Evolutionary conservation across 1,140 invertebrate genomes (phyloP), one percentile per base, ranked within the genome.

Genomic region (Meloidogyne hapla): DNA sequence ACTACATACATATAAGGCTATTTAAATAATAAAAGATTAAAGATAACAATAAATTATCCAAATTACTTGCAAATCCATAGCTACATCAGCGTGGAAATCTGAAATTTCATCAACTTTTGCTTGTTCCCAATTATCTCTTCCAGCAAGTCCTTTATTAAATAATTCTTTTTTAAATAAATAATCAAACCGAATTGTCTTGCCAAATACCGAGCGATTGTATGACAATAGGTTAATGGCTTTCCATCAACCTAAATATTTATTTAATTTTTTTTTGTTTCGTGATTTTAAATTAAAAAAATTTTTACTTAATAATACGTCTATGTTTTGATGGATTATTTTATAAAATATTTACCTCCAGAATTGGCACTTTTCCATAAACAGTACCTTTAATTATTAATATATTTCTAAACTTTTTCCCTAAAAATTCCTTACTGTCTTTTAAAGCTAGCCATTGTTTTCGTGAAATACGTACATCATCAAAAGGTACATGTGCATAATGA

Each of bases 181-280:
- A 25, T 13, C 12, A n/a, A 28, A 78, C 78, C 79, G 40, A 80
- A 80, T 56, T 77, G 66, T 45, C 69, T 42, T 15, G 79, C 79
- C 75, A 80, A 67, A 73, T 79, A 80, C 13, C 79, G 79, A n/a
- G 79, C 81, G 48, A 80, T 80, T 69, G 79, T 69, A 45, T 79
- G 71, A 45, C 78, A 79, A 68, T 79, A 73, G 21, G 72, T 71
- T 40, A 79, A 23, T 21, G 69, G 69, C 64, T 79, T 79, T 12
- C 78, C 78, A 61, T 79, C 79, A 48, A 79, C 78, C 61, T 65
- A 18, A 64, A 79, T 12, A 10, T 42, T 42, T 42, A 42, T 15
- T 42, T 42, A 15, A n/a, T 56, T 56, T 56, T n/a, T n/a, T n/a
- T n/a, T n/a, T n/a, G n/a, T n/a, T n/a, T n/a, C n/a, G n/a, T n/a